Conservation (phyloP, 1,140 invertebrate genomes). For the Antheraea pernyi region DNA sequence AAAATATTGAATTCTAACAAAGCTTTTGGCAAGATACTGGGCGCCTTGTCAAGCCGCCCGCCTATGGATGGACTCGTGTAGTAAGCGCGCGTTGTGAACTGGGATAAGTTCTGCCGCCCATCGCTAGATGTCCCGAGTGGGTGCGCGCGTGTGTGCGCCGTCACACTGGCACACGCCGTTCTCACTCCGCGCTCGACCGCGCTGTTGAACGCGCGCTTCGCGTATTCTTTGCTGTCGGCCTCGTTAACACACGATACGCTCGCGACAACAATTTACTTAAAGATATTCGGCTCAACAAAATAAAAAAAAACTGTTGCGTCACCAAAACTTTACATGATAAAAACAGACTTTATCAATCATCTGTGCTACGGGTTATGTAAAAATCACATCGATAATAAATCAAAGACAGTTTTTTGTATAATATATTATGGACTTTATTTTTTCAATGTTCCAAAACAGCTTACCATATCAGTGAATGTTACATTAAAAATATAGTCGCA, state of each 20-base stretch:
- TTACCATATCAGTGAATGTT: constrained; percentile 53
- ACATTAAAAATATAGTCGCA: constrained; percentile 7
- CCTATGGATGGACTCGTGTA: constrained; percentile 33
- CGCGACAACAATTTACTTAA: constrained; percentile 35
- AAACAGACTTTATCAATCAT: constrained; percentile 14
- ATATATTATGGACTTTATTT: constrained; percentile 41
- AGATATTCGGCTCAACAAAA: constrained; percentile 26
- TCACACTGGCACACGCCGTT: constrained; percentile 55
- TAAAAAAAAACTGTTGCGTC: constrained; percentile 42
- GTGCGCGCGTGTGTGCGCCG: constrained; percentile 64
- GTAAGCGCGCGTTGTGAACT: constrained; percentile 18
- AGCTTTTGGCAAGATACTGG: constrained; percentile 23
- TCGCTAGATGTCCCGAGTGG: constrained; percentile 52
- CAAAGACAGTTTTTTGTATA: constrained; percentile 26
- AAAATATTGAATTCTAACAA: neutral
- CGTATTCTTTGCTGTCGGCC: constrained; percentile 32
- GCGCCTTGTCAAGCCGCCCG: constrained; percentile 39
- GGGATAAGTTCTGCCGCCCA: constrained; percentile 55
- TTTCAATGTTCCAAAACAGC: constrained; percentile 37
- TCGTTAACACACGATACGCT: constrained; percentile 34
- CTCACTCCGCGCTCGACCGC: constrained; percentile 73
- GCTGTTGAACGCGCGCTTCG: constrained; percentile 66
- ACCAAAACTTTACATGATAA: constrained; percentile 14
- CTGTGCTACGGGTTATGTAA: constrained; percentile 5
- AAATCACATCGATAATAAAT: neutral